phyloP scores from a whole-genome alignment of 2,797 vertebrate species.

The Eremophila alpestris region DNA sequence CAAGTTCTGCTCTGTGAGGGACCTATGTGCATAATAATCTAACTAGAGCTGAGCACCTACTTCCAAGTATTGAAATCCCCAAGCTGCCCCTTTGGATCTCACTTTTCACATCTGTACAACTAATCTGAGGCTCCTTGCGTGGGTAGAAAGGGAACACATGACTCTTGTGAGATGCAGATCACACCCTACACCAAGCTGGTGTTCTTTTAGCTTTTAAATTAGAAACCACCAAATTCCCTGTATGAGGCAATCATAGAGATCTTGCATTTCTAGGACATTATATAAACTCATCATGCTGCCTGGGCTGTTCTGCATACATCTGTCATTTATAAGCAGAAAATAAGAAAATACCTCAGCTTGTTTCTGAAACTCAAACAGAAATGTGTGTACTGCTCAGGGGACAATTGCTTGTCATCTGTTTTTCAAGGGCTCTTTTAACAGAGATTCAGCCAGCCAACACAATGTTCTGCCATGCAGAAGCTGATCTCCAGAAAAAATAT shows the following conservation, averaged over 20 bases:
- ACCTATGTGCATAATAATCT: not conserved
- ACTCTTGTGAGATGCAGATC: not conserved
- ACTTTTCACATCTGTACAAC: not conserved
- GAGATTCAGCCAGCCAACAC: not conserved
- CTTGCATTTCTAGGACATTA: not conserved
- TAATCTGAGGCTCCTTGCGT: not conserved
- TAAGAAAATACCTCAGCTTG: not conserved
- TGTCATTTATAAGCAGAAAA: slow-evolving; percentile 14
- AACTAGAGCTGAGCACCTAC: not conserved
- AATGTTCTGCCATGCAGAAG: slow-evolving; percentile 35
- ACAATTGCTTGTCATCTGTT: slow-evolving; percentile 25
- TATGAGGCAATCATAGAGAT: not conserved
- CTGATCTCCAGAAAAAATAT: slow-evolving; percentile 16
- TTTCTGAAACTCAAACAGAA: slow-evolving; percentile 18
- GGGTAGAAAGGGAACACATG: not conserved
- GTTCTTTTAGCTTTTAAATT: not conserved
- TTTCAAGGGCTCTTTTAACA: slow-evolving; percentile 15
- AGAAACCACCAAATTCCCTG: not conserved
- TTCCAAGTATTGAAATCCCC: not conserved
- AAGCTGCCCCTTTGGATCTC: not conserved
- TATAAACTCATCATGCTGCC: not conserved
- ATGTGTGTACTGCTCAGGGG: not conserved
- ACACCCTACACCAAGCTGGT: not conserved
- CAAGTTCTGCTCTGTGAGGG: not conserved
- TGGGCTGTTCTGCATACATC: not conserved